Base-by-base conservation (phyloP, 2,888 invertebrate species). In the Apodemia mormo region DNA sequence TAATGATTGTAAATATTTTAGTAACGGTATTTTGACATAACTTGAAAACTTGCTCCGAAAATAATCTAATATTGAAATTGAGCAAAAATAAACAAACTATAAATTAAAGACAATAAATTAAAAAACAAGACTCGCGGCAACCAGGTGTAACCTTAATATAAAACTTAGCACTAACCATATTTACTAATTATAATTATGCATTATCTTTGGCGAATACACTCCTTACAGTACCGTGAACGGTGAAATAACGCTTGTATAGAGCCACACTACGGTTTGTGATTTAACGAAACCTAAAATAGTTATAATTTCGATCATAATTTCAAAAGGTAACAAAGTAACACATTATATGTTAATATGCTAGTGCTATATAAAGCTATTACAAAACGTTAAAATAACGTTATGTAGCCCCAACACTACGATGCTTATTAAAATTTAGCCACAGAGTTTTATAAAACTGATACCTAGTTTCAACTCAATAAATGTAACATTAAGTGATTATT, bases 191-290 rank as follows among this genome's bases (percentile, higher is more conserved):
- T 85, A 87, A 88, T 92, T 92, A 92, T 91, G 91, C 91, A 85
- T 86, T 89, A 92, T 92, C 92, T 92, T 92, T 92, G 92, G 92
- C 92, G 91, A 91, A 85, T 90, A 91, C 88, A 92, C 89, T 92
- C 88, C 86, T 88, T 83, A 87, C 80, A 86, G 89, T 89, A 90
- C 89, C 87, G 77, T 85, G 81, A 81, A 45, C 49, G 58, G 45
- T 52, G 14, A 61, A 83, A 83, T 77, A 78, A 74, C 70, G 73
- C 58, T 80, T 79, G 79, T 61, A 14, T 61, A 33, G 61, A 33
- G 61, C 61, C 61, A 61, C 61, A 61, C 61, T 61, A 33, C 33
- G 61, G 14, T 30, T 7, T 33, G 6, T 14, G 1, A 30, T 61
- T 61, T 61, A 61, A 10, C 9, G 33, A 33, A 14, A 61, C 14